phyloP scores from a whole-genome alignment of 2,113 vertebrate species.

The Dascyllus trimaculatus region DNA sequence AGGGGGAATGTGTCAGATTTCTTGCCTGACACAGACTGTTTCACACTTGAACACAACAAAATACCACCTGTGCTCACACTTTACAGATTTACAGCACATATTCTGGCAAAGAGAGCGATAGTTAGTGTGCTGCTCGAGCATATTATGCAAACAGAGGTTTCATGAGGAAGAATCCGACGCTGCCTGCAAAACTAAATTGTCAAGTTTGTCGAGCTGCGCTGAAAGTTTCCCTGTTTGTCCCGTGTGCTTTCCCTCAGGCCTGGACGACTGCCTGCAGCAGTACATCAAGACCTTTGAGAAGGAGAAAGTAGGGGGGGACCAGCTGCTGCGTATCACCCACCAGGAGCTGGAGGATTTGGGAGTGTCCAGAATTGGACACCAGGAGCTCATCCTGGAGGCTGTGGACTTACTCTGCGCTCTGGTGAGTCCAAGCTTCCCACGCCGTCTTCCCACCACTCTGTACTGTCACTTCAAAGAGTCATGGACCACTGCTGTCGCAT shows the following conservation, averaged over 20 bases:
- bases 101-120: constrained; percentile 15
- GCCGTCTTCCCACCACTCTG: constrained; percentile 24
- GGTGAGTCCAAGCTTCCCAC: constrained; percentile 75
- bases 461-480: constrained; percentile 28
- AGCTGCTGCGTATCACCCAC: constrained; percentile 87
- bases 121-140: background rate
- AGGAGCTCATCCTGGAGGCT: constrained; percentile 87
- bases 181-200: background rate
- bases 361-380: constrained; percentile 86
- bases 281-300: constrained; percentile 87
- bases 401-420: constrained; percentile 87
- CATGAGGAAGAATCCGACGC: constrained; percentile 25
- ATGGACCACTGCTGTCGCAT: constrained; percentile 6
- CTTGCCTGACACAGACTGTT: constrained; percentile 30
- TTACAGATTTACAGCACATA: constrained; percentile 40
- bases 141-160: constrained; percentile 40
- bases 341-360: constrained; percentile 88
- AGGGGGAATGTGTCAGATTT: constrained; percentile 55
- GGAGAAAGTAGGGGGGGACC: constrained; percentile 86
- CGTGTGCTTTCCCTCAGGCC: constrained; percentile 71
- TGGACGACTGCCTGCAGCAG: constrained; percentile 88
- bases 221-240: constrained; percentile 36
- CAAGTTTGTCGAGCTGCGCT: background rate
- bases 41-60: constrained; percentile 42
- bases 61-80: constrained; percentile 45